phyloP scores from a whole-genome alignment of 2,888 invertebrate genomes.

The Agrochola macilenta region DNA sequence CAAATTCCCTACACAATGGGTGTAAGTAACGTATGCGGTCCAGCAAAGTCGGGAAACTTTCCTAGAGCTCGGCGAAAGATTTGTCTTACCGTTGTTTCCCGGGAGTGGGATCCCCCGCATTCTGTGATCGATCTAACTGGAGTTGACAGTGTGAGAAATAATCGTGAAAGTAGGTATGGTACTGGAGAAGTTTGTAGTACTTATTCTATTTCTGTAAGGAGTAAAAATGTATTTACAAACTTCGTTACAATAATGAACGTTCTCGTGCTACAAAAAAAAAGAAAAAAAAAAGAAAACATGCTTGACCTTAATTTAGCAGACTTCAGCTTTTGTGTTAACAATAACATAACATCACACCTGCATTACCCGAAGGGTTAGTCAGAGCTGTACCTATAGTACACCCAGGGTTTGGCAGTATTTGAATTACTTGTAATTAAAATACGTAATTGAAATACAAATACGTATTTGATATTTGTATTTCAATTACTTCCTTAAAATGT shows the following conservation, averaged over 20 bases:
- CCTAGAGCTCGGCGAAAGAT: slow-evolving; percentile 59
- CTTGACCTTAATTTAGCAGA: background rate
- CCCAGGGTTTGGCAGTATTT: slow-evolving; percentile 35
- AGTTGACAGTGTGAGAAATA: slow-evolving; percentile 53
- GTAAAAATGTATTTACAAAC: background rate
- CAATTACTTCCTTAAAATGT: too few relatives aligned
- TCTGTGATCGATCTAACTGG: slow-evolving; percentile 66
- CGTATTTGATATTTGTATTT: too few relatives aligned
- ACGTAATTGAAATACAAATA: slow-evolving; percentile 71
- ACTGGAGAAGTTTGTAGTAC: background rate
- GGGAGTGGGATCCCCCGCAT: slow-evolving; percentile 54
- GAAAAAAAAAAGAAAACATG: too few relatives aligned
- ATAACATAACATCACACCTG: too few relatives aligned
- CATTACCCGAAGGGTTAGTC: too few relatives aligned
- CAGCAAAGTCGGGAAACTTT: slow-evolving; percentile 52
- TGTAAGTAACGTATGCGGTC: slow-evolving; percentile 45
- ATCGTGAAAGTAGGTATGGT: slow-evolving; percentile 25
- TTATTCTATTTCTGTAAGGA: slow-evolving; percentile 17
- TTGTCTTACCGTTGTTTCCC: slow-evolving; percentile 67
- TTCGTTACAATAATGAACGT: background rate
- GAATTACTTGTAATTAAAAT: slow-evolving; percentile 69
- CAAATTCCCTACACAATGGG: slow-evolving; percentile 12
- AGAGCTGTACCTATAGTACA: too few relatives aligned
- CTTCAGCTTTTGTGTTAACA: background rate
- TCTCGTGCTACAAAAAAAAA: background rate